Base-by-base conservation (phyloP, 2,797 vertebrate species). In the Coreius guichenoti region DNA sequence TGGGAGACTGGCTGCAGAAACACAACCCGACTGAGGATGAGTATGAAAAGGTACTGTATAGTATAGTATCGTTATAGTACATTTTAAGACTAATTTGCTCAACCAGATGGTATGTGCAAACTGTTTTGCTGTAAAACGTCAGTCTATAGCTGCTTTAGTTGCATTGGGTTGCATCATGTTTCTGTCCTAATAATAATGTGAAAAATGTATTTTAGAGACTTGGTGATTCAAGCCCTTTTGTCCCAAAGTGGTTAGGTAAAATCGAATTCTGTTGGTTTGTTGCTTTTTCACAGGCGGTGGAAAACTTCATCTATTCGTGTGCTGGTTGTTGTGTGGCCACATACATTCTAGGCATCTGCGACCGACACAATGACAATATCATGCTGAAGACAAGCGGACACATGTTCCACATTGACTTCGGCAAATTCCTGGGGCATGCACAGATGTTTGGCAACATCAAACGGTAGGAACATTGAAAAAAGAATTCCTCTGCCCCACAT, bases 391-490 rank as follows among this genome's bases (percentile, higher is more conserved):
- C 97, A 87, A 99, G 97, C 0, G 98, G 98, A 3, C 98, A 99
- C 93, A 99, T 99, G 98, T 99, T 99, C 91, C 98, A 99, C 93
- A 99, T 99, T 7, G 98, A 99, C 93, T 99, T 99, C 0, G 98
- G 98, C 61, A 96, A 98, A 90, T 99, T 99, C 92, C 95, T 99
- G 91, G 98, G 98, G 82, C 98, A 99, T 0, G 97, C 98, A 0
- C 98, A 99, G 94, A 99, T 99, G 98, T 98, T 99, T 0, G 98
- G 98, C 36, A 99, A 97, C 93, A 98, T 99, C 93, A 99, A 99
- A 89, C 94, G 98, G 98, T 99, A 87, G 94, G 94, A 45, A 26
- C 74, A 13, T 13, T 29, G 0, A 6, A 61, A 23, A 77, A 54
- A 2, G 16, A 69, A 14, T 69, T 58, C 5, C 12, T 54, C 31